Evolutionary conservation across 2,888 invertebrate species (phyloP).

Genomic region (Temnothorax ravouxi): DNA sequence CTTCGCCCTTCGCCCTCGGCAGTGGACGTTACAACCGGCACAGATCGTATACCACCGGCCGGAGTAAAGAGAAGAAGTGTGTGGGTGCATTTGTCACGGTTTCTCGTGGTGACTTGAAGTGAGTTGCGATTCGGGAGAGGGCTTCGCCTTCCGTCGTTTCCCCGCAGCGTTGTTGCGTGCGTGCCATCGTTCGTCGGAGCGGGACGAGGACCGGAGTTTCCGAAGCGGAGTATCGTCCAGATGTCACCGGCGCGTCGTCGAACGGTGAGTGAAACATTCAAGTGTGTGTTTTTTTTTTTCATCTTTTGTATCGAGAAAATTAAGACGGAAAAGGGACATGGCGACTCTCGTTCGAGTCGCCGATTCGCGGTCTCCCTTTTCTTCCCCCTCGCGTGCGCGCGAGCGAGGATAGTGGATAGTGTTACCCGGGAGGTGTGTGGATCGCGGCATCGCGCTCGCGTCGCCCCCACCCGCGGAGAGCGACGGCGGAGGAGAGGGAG

Average conservation of each 20-base stretch:
- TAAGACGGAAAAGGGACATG: not conserved
- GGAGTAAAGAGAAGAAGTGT: slow-evolving; percentile 53
- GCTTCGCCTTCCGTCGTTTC: not conserved
- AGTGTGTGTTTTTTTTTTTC: not conserved
- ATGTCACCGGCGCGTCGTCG: slow-evolving; percentile 66
- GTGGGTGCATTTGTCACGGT: slow-evolving; percentile 68
- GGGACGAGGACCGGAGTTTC: not conserved
- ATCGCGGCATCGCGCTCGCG: slow-evolving; percentile 50
- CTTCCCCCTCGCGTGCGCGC: slow-evolving; percentile 18
- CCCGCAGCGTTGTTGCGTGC: not conserved
- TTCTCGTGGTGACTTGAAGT: slow-evolving; percentile 70
- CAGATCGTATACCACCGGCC: not conserved
- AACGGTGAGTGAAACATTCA: slow-evolving; percentile 64
- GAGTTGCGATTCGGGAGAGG: slow-evolving; percentile 46
- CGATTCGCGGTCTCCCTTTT: not conserved
- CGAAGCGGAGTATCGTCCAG: slow-evolving; percentile 50
- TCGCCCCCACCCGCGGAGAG: not conserved
- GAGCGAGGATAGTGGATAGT: slow-evolving; percentile 51
- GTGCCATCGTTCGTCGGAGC: not conserved
- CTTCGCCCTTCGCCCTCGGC: slow-evolving; percentile 26
- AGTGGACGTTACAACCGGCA: not conserved
- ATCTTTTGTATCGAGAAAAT: not conserved
- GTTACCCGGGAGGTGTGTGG: slow-evolving; percentile 56
- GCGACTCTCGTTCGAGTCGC: not conserved
- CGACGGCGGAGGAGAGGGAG: not conserved